These are phyloP conservation scores for Drosophila infuscata DNA, from an alignment of 2,888 invertebrate genomes.

Conservation along the genomic window DNA sequence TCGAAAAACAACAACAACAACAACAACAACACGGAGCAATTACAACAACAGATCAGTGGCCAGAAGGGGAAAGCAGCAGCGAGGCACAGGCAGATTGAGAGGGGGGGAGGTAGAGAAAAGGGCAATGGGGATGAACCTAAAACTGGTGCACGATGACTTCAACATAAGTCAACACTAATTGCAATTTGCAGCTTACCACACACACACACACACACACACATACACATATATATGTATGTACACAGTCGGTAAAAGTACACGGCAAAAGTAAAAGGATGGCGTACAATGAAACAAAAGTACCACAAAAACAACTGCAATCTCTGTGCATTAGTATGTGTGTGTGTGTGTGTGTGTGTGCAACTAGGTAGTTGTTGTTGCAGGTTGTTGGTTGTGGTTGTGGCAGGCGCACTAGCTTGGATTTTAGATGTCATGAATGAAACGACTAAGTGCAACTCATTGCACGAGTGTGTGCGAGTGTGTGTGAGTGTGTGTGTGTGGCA, in stretches of 20 bases:
- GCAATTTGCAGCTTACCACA: conserved; percentile 72
- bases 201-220: conserved; percentile 24
- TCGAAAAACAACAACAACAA: conserved; percentile 29
- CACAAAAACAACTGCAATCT: conserved; percentile 51
- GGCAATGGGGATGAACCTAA: conserved; percentile 25
- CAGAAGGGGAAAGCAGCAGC: background rate
- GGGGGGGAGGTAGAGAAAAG: background rate
- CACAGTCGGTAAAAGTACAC: conserved; percentile 3
- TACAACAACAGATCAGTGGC: conserved; percentile 37
- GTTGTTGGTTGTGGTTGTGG: conserved; percentile 39
- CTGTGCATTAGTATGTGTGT: conserved; percentile 6
- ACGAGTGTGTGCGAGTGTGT: conserved; percentile 3
- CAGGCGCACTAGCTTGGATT: conserved; percentile 52
- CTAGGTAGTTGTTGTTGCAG: conserved; percentile 25
- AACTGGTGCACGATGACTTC: conserved; percentile 59
- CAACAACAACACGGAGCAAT: conserved; percentile 27
- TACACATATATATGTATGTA: background rate
- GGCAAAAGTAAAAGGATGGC: conserved; percentile 59
- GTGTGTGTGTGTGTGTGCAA: conserved; percentile 9
- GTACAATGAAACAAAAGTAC: conserved; percentile 50
- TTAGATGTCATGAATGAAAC: conserved; percentile 46
- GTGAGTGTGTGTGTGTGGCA: conserved; percentile 1
- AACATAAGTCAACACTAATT: conserved; percentile 79
- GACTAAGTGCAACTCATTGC: conserved; percentile 27
- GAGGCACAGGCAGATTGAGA: background rate